Conservation (phyloP, 1,140 invertebrate genomes). For the Mylabris phalerata region DNA sequence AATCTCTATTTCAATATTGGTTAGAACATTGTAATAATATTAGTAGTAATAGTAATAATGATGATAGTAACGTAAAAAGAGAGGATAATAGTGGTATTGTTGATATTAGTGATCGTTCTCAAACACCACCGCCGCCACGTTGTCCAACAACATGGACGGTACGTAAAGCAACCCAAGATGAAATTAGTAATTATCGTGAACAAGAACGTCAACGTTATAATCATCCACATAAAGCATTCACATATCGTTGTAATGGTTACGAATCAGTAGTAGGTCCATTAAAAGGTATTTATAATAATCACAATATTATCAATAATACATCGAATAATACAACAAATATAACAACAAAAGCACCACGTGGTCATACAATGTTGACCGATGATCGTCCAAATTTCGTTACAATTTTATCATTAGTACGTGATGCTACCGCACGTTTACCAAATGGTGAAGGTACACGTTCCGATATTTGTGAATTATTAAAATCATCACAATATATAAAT, state of each 20-base stretch:
- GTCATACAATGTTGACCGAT: conserved; percentile 74
- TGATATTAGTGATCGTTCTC: conserved; percentile 37
- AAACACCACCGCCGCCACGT: conserved; percentile 51
- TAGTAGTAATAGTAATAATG: conserved; percentile 37
- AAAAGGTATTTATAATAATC: conserved; percentile 69
- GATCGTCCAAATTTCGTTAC: conserved; percentile 87
- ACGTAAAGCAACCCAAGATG: conserved; percentile 64
- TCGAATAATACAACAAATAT: too few species aligned
- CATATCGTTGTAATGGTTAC: conserved; percentile 73
- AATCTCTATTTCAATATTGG: conserved; percentile 70
- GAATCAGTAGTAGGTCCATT: conserved; percentile 84
- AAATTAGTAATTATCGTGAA: conserved; percentile 69
- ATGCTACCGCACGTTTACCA: conserved; percentile 86
- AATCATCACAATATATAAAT: conserved; percentile 79
- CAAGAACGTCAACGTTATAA: conserved; percentile 66
- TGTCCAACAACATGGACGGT: conserved; percentile 75
- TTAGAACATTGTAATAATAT: conserved; percentile 52
- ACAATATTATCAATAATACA: too few species aligned
- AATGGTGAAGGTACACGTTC: conserved; percentile 89
- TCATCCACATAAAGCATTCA: conserved; percentile 79
- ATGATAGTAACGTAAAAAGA: conserved; percentile 35
- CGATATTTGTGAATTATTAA: conserved; percentile 78
- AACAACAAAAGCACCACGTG: conserved; percentile 56
- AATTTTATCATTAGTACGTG: conserved; percentile 81
- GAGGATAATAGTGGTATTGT: conserved; percentile 39